Conservation (phyloP, 2,888 invertebrate genomes). For the Caenorhabditis zanzibari region DNA sequence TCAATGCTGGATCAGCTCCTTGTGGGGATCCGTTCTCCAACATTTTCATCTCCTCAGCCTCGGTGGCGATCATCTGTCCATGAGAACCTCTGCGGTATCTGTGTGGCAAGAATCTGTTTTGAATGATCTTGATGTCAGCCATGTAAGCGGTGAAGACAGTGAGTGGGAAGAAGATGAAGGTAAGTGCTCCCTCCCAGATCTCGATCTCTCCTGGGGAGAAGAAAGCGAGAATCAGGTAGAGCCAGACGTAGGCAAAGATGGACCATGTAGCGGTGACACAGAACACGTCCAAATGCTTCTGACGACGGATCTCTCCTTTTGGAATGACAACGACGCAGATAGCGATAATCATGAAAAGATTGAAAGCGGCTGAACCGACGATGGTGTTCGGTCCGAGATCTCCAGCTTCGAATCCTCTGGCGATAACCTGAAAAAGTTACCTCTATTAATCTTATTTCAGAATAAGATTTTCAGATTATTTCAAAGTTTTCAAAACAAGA, state of each 20-base stretch:
- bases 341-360: slow-evolving; percentile 97
- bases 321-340: slow-evolving; percentile 88
- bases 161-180: slow-evolving; percentile 96
- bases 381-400: slow-evolving; percentile 98
- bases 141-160: slow-evolving; percentile 97
- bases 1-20: slow-evolving; percentile 81
- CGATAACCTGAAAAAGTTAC: slow-evolving; percentile 84
- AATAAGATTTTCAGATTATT: too few relatives aligned
- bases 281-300: slow-evolving; percentile 89
- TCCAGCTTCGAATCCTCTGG: slow-evolving; percentile 95
- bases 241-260: slow-evolving; percentile 98
- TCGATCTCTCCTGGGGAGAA: slow-evolving; percentile 86
- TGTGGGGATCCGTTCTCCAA: slow-evolving; percentile 77
- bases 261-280: slow-evolving; percentile 96
- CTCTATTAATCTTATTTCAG: neutral
- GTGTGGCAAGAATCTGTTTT: slow-evolving; percentile 84
- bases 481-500: neutral
- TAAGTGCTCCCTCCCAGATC: slow-evolving; percentile 97
- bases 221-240: slow-evolving; percentile 94
- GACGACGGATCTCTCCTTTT: slow-evolving; percentile 80
- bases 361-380: slow-evolving; percentile 98
- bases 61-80: slow-evolving; percentile 80
- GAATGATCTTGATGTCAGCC: slow-evolving; percentile 89
- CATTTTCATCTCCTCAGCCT: slow-evolving; percentile 83
- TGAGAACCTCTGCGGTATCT: slow-evolving; percentile 83